Base-by-base conservation (phyloP, 37 sponge, comb jelly and placozoan genomes). In the Crambe crambe region DNA sequence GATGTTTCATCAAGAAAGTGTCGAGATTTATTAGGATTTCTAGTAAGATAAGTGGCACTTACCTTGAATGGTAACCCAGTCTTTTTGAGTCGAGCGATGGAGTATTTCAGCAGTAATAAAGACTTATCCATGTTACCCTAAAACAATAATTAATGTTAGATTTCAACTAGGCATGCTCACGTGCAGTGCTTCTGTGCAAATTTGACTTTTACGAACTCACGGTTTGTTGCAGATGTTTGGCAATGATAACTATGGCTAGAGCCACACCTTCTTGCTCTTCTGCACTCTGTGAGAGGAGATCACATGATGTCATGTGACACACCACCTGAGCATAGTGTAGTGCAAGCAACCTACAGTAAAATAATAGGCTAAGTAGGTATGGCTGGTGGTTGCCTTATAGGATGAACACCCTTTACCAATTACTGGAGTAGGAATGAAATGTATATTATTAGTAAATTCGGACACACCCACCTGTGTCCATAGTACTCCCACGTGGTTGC, bases 231-330 rank as follows among this genome's bases (percentile, higher is more conserved):
- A 80, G 51, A 36, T 80, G 80, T 37, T 59, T 68, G 54, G 70
- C 56, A 8, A 80, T 26, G 17, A 68, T 56, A 26, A 43, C 37
- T 3, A 80, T 21, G 56, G 56, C 39, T 9, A 69, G 70, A 21
- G 54, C 73, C 57, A 60, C 72, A 29, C 27, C 59, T 44, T 81
- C 83, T 22, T 38, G 27, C 6, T 26, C 56, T 1, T n/a, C n/a
- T n/a, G n/a, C n/a, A n/a, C n/a, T n/a, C n/a, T n/a, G n/a, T n/a
- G n/a, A n/a, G n/a, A n/a, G n/a, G 25, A 43, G 42, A 41, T 78
- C 73, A 72, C 64, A 54, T 64, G 79, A 72, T 51, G 68, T 78
- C 86, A 85, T 21, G 65, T 85, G 86, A 78, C 80, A 77, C 27
- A 77, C 72, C 38, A 78, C 30, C 72, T 73, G 66, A 3, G 72